Base-by-base conservation (phyloP, 2,113 vertebrate genomes). In the Lampris incognitus region DNA sequence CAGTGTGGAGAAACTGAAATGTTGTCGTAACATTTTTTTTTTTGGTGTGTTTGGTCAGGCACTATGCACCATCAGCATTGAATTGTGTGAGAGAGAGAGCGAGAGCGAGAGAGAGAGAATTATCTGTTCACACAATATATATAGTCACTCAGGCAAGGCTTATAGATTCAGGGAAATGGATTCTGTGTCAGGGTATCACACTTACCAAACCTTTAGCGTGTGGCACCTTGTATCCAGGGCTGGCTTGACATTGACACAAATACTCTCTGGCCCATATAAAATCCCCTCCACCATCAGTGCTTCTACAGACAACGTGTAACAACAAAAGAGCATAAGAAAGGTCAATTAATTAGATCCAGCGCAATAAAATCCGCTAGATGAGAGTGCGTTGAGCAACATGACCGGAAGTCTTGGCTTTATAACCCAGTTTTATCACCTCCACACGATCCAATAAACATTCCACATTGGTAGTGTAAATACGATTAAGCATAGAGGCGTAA, bases 171-270 rank as follows among this genome's bases (percentile, higher is more conserved):
- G 86, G 74, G 80, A 79, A 90, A 91, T 87, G 79, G 77, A 89
- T 91, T 90, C 87, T 48, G 61, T 83, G 87, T 92, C 91, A 91
- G 89, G 79, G 90, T 85, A 84, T 87, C 81, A 81, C 88, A 90
- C 84, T 88, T 86, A 85, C 87, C 80, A 74, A 87, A 87, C 78
- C 83, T 87, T 87, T 85, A 74, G 78, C 87, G 82, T 88, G 76
- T 79, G 67, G 72, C 84, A 86, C 84, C 86, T 82, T 89, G 82
- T 72, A 86, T 87, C 82, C 83, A 72, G 81, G 65, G 68, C 69
- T 77, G 82, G 79, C 73, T 76, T 79, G 77, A 80, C 72, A 72
- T 76, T 85, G 86, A 88, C 88, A 85, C 85, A 85, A 75, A 86
- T 76, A 82, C 67, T 78, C 73, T 55, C 38, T 69, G 82, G 84